Base-by-base conservation (phyloP, 2,888 invertebrate genomes). In the Entomobrya multifasciata region DNA sequence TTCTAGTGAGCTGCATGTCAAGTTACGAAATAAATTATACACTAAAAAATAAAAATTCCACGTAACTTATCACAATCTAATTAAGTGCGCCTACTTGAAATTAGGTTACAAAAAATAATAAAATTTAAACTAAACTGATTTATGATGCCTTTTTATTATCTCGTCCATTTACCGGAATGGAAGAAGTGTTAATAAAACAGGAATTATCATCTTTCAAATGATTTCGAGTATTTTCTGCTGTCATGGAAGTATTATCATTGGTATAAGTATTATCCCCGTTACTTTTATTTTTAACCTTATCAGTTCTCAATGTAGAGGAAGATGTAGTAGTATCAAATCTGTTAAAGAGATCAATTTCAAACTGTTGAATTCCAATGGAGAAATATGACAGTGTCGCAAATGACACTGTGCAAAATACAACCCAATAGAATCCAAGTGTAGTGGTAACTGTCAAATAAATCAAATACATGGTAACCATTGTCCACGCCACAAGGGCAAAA, bases 401-500 rank as follows among this genome's bases (percentile, higher is more conserved):
- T 25, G 94, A 90, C 25, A 94, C 88, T 6, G 94, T 94, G 89
- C 95, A 94, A 74, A 93, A 92, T 15, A 94, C 88, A 27, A 95
- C 94, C 93, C 95, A 94, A 91, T 93, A 93, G 89, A 94, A 93
- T 89, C 94, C 94, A 36, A 93, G 74, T 22, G 92, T 91, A 86
- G 92, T 93, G 13, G 92, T 92, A 1, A 93, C 91, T 22, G 95
- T 81, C 22, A 90, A 80, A 81, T 92, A 91, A 15, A 92, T 92
- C 80, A 94, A 93, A 27, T 94, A 82, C 30, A 93, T 90, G 82
- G 94, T 94, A 86, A 95, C 92, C 6, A 93, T 27, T 13, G 95
- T 94, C 96, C 96, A 96, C 92, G 95, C 95, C 25, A 94, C 90
- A 60, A 95, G 93, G 1, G 95, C 95, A 62, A 93, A 91, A 88